Evolutionary conservation across 2,113 vertebrate genomes (phyloP).

Genomic region (Alaudala cheleensis): DNA sequence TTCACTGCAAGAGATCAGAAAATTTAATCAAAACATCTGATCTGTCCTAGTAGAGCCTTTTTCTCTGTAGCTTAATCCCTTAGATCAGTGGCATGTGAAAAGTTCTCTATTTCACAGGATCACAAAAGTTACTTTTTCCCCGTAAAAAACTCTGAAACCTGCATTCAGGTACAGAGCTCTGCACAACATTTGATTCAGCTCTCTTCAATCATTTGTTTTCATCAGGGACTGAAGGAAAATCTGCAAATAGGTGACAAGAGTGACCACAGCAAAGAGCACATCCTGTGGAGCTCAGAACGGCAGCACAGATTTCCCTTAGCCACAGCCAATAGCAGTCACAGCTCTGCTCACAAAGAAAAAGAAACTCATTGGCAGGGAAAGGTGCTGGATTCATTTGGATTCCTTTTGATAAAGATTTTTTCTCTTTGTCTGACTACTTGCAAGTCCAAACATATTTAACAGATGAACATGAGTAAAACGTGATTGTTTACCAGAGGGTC

Average conservation of each 20-base stretch:
- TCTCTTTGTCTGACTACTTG: background rate
- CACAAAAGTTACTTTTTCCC: background rate
- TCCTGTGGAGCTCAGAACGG: background rate
- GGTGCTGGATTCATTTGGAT: slow-evolving; percentile 1
- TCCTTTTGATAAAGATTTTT: background rate
- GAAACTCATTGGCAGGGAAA: background rate
- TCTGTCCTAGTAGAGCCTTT: background rate
- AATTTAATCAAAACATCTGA: background rate
- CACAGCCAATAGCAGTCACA: background rate
- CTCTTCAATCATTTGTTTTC: background rate
- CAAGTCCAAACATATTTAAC: background rate
- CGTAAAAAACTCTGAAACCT: background rate
- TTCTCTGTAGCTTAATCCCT: background rate
- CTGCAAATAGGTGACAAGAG: background rate
- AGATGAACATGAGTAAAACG: background rate
- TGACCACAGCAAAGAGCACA: background rate
- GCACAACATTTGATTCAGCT: background rate
- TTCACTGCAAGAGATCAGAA: background rate
- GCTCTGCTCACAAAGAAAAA: background rate
- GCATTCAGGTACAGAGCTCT: background rate
- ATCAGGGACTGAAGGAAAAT: background rate
- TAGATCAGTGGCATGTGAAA: background rate
- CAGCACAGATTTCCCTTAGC: background rate
- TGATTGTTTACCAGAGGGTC: background rate
- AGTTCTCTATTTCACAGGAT: background rate